These are phyloP conservation scores for Acholoe squamosa DNA, from an alignment of 2,888 invertebrate species.

Conservation along the genomic window DNA sequence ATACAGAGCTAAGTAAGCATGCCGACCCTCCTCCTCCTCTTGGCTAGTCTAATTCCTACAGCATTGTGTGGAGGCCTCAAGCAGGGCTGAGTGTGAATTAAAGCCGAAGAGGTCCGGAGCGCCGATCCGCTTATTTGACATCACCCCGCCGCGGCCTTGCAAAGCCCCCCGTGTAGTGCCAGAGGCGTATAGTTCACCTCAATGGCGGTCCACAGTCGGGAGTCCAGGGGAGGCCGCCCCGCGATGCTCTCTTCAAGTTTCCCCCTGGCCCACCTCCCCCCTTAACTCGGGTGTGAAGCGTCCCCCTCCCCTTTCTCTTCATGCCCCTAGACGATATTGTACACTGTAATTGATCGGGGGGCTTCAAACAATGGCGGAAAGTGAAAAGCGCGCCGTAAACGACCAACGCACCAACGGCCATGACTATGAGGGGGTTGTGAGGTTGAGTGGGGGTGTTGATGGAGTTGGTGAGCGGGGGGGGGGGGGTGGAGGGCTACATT, in stretches of 20 bases:
- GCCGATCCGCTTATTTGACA: conserved; percentile 50
- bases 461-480: background rate
- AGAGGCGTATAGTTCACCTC: conserved; percentile 32
- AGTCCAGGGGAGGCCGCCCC: conserved; percentile 31
- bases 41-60: background rate
- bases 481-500: background rate
- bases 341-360: conserved; percentile 46
- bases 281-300: conserved; percentile 36
- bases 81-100: conserved; percentile 10
- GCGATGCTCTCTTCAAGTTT: conserved; percentile 41
- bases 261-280: conserved; percentile 11
- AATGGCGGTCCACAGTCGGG: conserved; percentile 48
- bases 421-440: background rate
- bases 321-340: background rate
- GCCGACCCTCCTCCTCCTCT: background rate
- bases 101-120: background rate
- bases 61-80: background rate
- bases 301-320: background rate
- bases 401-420: conserved; percentile 10
- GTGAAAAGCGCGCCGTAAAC: background rate
- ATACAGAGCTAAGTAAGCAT: conserved; percentile 22
- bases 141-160: conserved; percentile 41
- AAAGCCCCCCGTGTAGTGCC: conserved; percentile 35
- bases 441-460: background rate
- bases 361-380: conserved; percentile 39